These are phyloP conservation scores for Psittacus erithacus DNA, from an alignment of 2,113 vertebrate species.

Conservation along the genomic window DNA sequence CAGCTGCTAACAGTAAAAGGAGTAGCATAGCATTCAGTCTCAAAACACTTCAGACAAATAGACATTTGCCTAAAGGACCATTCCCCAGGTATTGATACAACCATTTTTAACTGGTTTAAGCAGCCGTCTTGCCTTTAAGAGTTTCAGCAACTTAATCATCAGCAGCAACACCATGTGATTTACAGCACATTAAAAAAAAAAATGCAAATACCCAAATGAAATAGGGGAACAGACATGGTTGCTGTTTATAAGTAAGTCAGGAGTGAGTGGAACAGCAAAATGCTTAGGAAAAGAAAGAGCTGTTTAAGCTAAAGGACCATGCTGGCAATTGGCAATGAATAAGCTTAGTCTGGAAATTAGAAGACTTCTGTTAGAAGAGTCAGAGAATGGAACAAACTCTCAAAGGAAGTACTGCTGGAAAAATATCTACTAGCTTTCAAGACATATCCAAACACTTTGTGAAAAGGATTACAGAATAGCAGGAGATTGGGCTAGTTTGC, in stretches of 20 bases:
- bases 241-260: background rate
- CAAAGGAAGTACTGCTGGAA: background rate
- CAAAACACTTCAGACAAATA: background rate
- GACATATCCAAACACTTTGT: background rate
- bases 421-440: background rate
- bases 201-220: background rate
- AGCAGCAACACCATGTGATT: background rate
- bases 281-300: background rate
- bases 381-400: background rate
- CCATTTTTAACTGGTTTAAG: background rate
- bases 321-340: background rate
- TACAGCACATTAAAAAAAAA: background rate
- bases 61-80: background rate
- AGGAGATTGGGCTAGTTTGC: background rate
- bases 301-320: background rate
- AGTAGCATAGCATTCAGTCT: background rate
- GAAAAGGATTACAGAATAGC: background rate
- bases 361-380: background rate
- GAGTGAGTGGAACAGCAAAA: background rate
- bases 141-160: background rate
- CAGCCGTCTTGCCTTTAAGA: background rate
- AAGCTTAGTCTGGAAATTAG: slow-evolving; percentile 1
- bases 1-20: background rate
- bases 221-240: background rate
- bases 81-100: background rate